Evolutionary conservation across 2,113 vertebrate species (phyloP).

Genomic region (Orthonyx spaldingii): DNA sequence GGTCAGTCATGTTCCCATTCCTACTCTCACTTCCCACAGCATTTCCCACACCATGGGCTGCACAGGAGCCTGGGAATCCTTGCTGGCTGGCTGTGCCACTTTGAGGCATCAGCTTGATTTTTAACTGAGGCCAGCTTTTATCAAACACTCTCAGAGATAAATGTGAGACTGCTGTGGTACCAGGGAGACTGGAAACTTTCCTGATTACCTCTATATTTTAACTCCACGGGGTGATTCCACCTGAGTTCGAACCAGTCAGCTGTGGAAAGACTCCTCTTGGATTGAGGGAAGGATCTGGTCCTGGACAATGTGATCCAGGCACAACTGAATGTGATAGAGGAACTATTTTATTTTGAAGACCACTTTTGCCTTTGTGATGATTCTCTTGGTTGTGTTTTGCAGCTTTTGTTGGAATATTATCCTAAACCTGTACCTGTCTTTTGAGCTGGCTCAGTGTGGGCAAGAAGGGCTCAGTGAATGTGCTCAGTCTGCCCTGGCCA

Average conservation of each 20-base stretch:
- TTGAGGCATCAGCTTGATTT: neutral
- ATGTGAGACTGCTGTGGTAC: neutral
- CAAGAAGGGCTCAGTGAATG: neutral
- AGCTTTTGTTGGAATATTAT: neutral
- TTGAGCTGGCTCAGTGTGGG: neutral
- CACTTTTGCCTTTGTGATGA: neutral
- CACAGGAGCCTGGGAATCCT: neutral
- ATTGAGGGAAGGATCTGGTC: neutral
- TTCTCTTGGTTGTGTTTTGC: neutral
- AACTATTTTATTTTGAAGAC: neutral
- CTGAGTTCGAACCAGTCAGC: accelerated
- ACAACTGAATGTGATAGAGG: neutral
- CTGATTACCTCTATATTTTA: neutral
- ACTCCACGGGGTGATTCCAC: neutral
- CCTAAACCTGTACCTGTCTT: neutral
- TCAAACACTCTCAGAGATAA: neutral
- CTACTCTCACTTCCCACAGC: neutral
- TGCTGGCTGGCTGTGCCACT: neutral
- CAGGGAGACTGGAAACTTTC: neutral
- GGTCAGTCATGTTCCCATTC: neutral
- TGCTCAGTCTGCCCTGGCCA: neutral
- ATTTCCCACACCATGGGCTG: neutral
- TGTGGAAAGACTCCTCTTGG: neutral
- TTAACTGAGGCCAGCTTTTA: neutral
- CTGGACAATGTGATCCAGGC: neutral